Evolutionary conservation across 2,113 vertebrate genomes (phyloP).

Genomic region (Nanger granti): DNA sequence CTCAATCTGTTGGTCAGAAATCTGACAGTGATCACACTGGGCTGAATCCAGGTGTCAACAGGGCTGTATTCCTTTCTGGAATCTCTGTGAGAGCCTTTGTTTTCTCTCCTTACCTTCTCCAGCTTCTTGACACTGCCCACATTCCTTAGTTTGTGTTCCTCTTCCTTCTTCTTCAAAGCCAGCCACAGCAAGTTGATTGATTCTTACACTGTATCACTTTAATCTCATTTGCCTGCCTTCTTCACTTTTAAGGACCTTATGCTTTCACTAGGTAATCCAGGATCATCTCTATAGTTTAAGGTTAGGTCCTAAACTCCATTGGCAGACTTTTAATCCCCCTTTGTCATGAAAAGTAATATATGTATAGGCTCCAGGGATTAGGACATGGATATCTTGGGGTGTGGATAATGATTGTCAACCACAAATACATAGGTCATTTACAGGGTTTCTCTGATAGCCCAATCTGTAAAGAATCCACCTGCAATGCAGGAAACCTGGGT

Average conservation of each 20-base stretch:
- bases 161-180: not conserved
- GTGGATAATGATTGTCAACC: not conserved
- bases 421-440: not conserved
- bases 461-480: not conserved
- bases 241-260: not conserved
- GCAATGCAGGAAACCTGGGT: not conserved
- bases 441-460: not conserved
- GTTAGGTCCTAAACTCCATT: not conserved
- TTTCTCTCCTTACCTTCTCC: not conserved
- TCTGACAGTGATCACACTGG: not conserved
- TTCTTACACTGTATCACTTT: not conserved
- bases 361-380: not conserved
- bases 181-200: not conserved
- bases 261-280: not conserved
- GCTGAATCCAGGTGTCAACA: not conserved
- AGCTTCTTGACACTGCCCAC: not conserved
- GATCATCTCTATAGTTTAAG: not conserved
- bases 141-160: not conserved
- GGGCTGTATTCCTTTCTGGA: not conserved
- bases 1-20: not conserved
- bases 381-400: not conserved
- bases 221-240: not conserved
- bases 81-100: not conserved
- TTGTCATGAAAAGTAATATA: not conserved
- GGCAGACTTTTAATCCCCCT: not conserved